Conservation (phyloP, 2,888 invertebrate genomes). For the Pyrrhia umbra region DNA sequence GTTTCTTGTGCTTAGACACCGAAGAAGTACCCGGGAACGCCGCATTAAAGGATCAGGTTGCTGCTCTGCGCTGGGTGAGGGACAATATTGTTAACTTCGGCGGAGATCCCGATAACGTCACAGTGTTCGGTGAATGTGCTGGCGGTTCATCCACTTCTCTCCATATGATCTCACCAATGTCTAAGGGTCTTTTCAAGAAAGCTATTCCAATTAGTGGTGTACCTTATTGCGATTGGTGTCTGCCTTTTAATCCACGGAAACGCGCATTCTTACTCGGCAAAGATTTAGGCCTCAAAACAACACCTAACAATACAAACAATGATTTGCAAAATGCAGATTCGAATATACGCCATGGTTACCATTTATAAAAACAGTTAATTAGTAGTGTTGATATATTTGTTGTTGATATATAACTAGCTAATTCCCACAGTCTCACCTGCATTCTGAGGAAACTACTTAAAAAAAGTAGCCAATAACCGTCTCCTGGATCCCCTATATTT, state of each 20-base stretch:
- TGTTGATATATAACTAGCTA: too few relatives aligned
- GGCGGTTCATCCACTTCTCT: slow-evolving; percentile 67
- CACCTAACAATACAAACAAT: too few relatives aligned
- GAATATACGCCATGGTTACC: too few relatives aligned
- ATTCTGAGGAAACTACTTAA: too few relatives aligned
- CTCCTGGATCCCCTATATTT: too few relatives aligned
- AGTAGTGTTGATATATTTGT: too few relatives aligned
- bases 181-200: slow-evolving; percentile 70
- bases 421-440: too few relatives aligned
- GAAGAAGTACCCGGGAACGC: slow-evolving; percentile 75
- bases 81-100: slow-evolving; percentile 71
- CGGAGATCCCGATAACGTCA: slow-evolving; percentile 72
- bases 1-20: slow-evolving; percentile 70
- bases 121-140: slow-evolving; percentile 75
- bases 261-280: slow-evolving; percentile 73
- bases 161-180: slow-evolving; percentile 73
- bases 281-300: slow-evolving; percentile 69
- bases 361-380: too few relatives aligned
- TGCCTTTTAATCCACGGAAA: slow-evolving; percentile 63
- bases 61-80: slow-evolving; percentile 71
- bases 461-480: too few relatives aligned
- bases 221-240: slow-evolving; percentile 71
- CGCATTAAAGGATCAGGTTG: slow-evolving; percentile 73
- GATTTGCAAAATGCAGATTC: too few relatives aligned
- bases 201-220: slow-evolving; percentile 73